Evolutionary conservation across 2,888 invertebrate genomes (phyloP), one percentile per base, ranked within the genome.

Genomic region (Pegoplata infirma): DNA sequence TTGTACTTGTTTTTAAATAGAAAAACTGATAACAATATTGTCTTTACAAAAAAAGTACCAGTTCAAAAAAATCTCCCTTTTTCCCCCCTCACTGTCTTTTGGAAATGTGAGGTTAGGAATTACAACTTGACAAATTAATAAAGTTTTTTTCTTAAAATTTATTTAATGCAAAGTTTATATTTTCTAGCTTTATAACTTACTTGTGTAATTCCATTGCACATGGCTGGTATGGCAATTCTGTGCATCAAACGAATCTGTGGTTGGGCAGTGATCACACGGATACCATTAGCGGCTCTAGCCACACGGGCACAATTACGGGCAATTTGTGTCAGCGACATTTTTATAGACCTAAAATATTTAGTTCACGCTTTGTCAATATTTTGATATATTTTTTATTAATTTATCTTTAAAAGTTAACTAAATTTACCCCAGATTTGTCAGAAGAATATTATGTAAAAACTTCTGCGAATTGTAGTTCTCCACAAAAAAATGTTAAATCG

Each of bases 271-370:
- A 74, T 71, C 23, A 67, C 59, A 64, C 80, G 79, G 68, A 82
- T 77, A 72, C 84, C 83, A 83, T 83, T 84, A 71, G 84, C 82
- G 56, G 84, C 84, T 80, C 81, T 83, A 67, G 84, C 85, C 71
- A 88, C 82, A 71, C 88, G 87, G 82, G 85, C 82, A 82, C 88
- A 86, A 77, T 84, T 85, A 81, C 89, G 89, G 76, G 85, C 86
- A 82, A 87, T 82, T 86, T 88, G 89, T 83, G 88, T 84, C 82
- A 89, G 84, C 84, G 88, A 88, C 89, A 89, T 89, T 51, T 46
- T 80, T 8, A 3, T 56, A 14, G 44, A 64, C 67, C 72, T 78
- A 46, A 14, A 32, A 16, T 4, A 58, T 44, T 44, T 7, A 55
- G 6, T 17, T 23, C 47, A 46, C 5, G 14, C 53, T 47, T 19